Conservation (phyloP, 1,140 invertebrate species). For the Patella vulgata region DNA sequence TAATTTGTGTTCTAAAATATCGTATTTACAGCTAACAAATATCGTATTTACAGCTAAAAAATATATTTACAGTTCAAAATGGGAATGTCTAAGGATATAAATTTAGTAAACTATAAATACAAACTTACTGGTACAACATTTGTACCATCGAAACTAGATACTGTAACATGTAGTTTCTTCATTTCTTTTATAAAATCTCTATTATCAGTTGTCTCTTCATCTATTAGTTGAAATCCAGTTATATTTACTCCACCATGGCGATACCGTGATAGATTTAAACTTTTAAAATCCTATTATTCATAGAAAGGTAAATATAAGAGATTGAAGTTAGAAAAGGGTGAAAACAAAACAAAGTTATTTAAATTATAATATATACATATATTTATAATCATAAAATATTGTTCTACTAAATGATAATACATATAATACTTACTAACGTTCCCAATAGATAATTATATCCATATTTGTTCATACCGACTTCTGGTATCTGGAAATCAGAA, state of each 20-base stretch:
- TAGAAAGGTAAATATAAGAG: too few relatives aligned
- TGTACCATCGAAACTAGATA: neutral
- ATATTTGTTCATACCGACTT: slow-evolving; percentile 55
- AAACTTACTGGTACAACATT: neutral
- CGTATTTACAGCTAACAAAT: too few relatives aligned
- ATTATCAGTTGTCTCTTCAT: slow-evolving; percentile 17
- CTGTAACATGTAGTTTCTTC: neutral
- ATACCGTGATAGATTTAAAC: slow-evolving; percentile 63
- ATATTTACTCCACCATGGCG: slow-evolving; percentile 67
- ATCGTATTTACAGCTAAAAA: too few relatives aligned
- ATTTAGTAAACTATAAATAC: neutral
- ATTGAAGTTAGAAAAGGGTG: too few relatives aligned
- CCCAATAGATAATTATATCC: slow-evolving; percentile 53
- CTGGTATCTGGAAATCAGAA: slow-evolving; percentile 44
- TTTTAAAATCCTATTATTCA: slow-evolving; percentile 58
- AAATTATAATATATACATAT: slow-evolving; percentile 10
- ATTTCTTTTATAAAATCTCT: too few relatives aligned
- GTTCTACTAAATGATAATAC: neutral
- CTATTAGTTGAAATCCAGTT: slow-evolving; percentile 64
- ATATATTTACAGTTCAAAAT: too few relatives aligned
- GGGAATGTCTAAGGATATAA: too few relatives aligned
- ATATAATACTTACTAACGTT: slow-evolving; percentile 43
- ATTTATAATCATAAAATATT: slow-evolving; percentile 11
- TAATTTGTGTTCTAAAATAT: too few relatives aligned
- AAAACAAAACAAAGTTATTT: neutral